Evolutionary conservation across 2,113 vertebrate genomes (phyloP), one percentile per base, ranked within the genome.

Genomic region (Aspidoscelis tigris): DNA sequence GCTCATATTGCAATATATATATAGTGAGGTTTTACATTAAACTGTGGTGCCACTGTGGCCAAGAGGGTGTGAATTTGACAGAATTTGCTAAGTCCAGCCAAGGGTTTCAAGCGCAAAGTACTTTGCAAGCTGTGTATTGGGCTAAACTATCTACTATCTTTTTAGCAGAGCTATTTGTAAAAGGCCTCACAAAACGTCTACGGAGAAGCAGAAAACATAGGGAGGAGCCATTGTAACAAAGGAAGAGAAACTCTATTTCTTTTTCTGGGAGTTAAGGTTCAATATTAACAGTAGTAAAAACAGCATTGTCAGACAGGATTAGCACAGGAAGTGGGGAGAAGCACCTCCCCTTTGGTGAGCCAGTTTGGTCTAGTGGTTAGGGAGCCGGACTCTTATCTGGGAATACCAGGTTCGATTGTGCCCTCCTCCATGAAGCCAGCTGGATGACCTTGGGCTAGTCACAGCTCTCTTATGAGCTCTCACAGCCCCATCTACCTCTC

Each of bases 51-150:
- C 74, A 76, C 6, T 22, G 44, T 44, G 41, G 55, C 14, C 64
- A 86, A 72, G 11, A 74, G 50, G 76, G 43, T 82, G 53, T 72
- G n/a, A 86, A 82, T 50, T 82, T 50, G 33, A 26, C 21, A 72
- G 43, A 72, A 82, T 21, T 47, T 50, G 26, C 55, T 21, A 50
- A 82, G 4, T 80, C 80, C 76, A 50, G 72, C 58, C 72, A 76
- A 76, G 11, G 44, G 33, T 53, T 83, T 82, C 16, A 47, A 75
- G n/a, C n/a, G 33, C 72, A 75, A 69, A 70, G 77, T 80, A 33
- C 8, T 39, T 66, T 83, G 61, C 61, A 75, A 75, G 58, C 58
- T 75, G 43, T 82, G 11, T 10, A 33, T 53, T 75, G 26, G 70
- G 24, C 44, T 74, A 61, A 41, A 74, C 10, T 41, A 47, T 39